phyloP scores from a whole-genome alignment of 2,888 invertebrate species.

The Oscheius sp. region DNA sequence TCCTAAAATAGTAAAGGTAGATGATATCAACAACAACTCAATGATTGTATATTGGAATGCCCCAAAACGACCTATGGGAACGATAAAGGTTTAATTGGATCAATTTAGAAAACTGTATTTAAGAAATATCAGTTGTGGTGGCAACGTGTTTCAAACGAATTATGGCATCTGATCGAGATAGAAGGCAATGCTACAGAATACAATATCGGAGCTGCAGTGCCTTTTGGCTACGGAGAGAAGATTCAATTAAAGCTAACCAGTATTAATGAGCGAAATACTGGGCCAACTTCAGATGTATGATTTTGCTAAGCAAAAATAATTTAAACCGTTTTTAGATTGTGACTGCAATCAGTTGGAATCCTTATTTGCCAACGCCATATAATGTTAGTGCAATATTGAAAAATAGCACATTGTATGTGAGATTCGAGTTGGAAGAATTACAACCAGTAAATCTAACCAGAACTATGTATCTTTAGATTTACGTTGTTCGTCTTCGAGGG shows the following conservation, averaged over 20 bases:
- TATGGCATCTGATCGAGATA: constrained; percentile 2
- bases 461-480: not conserved
- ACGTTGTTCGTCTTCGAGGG: constrained; percentile 7
- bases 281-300: constrained; percentile 28
- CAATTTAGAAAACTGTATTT: not conserved
- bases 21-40: not conserved
- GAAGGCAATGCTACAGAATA: not conserved
- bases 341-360: constrained; percentile 1
- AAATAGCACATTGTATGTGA: constrained; percentile 13
- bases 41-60: constrained; percentile 18
- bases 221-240: constrained; percentile 29
- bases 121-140: constrained; percentile 21
- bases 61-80: constrained; percentile 15
- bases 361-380: constrained; percentile 2
- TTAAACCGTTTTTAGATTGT: not conserved
- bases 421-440: constrained; percentile 4
- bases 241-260: constrained; percentile 43
- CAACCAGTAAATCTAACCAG: not conserved
- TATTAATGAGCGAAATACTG: constrained; percentile 38
- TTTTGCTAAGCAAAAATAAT: not conserved
- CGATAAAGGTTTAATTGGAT: constrained; percentile 1
- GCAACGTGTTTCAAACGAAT: not conserved
- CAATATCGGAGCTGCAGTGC: not conserved
- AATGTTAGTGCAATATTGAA: constrained; percentile 13
- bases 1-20: not conserved